These are phyloP conservation scores for Drosophila seclusa DNA, from an alignment of 2,888 invertebrate species.

Conservation along the genomic window DNA sequence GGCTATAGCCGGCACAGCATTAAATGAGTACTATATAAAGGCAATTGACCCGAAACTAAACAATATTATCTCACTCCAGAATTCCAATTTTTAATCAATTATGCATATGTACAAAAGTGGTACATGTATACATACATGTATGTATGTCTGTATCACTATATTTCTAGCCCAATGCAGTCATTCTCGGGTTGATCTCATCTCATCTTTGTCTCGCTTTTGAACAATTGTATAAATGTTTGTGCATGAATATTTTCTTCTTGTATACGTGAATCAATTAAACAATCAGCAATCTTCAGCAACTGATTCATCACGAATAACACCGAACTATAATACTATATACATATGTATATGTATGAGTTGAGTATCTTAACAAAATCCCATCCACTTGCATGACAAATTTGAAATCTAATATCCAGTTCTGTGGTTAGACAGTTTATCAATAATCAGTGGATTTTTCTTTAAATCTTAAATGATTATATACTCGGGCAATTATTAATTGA, in stretches of 20 bases:
- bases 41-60: slow-evolving; percentile 10
- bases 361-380: slow-evolving; percentile 1
- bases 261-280: slow-evolving; percentile 35
- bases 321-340: neutral
- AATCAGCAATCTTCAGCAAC: slow-evolving; percentile 31
- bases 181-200: slow-evolving; percentile 45
- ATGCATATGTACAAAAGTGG: neutral
- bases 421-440: neutral
- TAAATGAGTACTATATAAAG: neutral
- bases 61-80: neutral
- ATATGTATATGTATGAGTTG: neutral
- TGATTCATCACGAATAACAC: slow-evolving; percentile 29
- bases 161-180: slow-evolving; percentile 14
- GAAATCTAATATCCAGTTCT: slow-evolving; percentile 17
- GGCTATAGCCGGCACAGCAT: slow-evolving; percentile 11
- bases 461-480: neutral
- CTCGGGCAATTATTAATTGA: neutral
- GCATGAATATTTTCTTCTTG: slow-evolving; percentile 1
- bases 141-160: neutral
- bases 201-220: slow-evolving; percentile 2
- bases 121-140: neutral
- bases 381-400: slow-evolving; percentile 21
- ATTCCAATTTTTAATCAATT: slow-evolving; percentile 18
- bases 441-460: neutral
- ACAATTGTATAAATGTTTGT: neutral